A percentile compares a stretch with the other conserved stretches of the same genome.
Conservation (phyloP, 2,113 vertebrate genomes). For the Lagopus muta region DNA sequence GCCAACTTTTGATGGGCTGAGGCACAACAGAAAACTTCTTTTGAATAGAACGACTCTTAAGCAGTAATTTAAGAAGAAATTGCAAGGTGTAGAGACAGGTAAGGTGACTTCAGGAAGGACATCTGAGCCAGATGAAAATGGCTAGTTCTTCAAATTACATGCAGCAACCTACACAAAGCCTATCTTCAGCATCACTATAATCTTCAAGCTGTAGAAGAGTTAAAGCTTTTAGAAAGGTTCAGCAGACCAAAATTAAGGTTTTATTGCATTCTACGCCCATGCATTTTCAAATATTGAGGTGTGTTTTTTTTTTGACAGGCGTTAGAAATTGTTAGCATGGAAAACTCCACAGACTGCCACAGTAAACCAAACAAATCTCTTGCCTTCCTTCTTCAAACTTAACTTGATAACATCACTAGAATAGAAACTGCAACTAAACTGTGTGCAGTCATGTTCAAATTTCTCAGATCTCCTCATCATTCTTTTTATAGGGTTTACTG, state of each 20-base stretch:
- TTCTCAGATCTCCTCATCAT: background rate
- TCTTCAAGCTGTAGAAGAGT: background rate
- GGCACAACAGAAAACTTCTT: background rate
- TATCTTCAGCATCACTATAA: background rate
- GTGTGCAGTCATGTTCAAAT: background rate
- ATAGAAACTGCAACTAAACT: background rate
- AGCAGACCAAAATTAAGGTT: background rate
- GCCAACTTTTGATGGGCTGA: background rate
- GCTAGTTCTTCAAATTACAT: background rate
- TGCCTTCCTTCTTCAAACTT: background rate
- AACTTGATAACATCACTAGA: background rate
- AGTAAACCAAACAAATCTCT: background rate
- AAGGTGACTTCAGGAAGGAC: background rate
- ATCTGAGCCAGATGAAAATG: background rate
- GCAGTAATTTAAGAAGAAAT: background rate
- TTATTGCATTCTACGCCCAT: background rate
- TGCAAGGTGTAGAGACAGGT: background rate
- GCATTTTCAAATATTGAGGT: background rate
- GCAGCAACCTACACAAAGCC: background rate
- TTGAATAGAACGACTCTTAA: background rate
- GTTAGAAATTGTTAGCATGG: background rate
- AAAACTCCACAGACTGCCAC: background rate
- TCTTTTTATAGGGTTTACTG: background rate
- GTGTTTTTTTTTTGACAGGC: background rate
- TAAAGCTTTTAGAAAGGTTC: background rate